These are phyloP conservation scores for Triplophysa bombifrons DNA, from an alignment of 2,797 vertebrate genomes.

Conservation along the genomic window DNA sequence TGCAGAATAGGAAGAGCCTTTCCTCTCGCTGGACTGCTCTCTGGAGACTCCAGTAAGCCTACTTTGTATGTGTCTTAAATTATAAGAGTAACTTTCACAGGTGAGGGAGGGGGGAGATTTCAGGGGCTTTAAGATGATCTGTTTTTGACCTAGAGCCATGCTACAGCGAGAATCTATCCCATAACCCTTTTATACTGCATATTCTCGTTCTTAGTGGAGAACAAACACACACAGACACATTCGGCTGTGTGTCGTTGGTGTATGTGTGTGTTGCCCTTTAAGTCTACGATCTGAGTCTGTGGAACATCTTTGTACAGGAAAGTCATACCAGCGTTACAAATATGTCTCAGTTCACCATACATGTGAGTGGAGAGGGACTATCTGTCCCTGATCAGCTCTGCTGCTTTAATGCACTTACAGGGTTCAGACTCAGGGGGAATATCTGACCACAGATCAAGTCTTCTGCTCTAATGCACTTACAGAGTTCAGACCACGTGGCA, in stretches of 20 bases:
- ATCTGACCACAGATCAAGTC: slow-evolving; percentile 34
- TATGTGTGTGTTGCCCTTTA: slow-evolving; percentile 20
- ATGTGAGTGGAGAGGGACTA: slow-evolving; percentile 22
- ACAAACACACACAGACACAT: not conserved
- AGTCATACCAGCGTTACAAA: slow-evolving; percentile 32
- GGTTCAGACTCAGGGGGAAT: slow-evolving; percentile 28
- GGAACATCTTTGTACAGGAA: slow-evolving; percentile 25
- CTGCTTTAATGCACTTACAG: slow-evolving; percentile 34
- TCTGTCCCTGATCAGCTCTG: slow-evolving; percentile 30
- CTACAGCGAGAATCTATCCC: not conserved
- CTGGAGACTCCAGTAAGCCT: slow-evolving; percentile 24
- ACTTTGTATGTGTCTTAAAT: slow-evolving; percentile 13
- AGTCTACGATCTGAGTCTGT: slow-evolving; percentile 1
- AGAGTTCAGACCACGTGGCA: slow-evolving; percentile 30
- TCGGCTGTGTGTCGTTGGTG: not conserved
- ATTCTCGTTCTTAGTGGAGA: not conserved
- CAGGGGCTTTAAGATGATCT: slow-evolving; percentile 26
- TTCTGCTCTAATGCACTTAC: slow-evolving; percentile 39
- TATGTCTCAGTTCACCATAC: slow-evolving; percentile 8
- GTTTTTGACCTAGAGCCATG: slow-evolving; percentile 7
- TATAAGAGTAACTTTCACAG: slow-evolving; percentile 16
- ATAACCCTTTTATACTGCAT: slow-evolving; percentile 9
- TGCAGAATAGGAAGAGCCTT: slow-evolving; percentile 22
- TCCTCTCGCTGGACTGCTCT: slow-evolving; percentile 27
- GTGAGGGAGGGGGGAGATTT: slow-evolving; percentile 31